phyloP scores from a whole-genome alignment of 2,797 vertebrate species.

The Percopsis omiscomaycus region DNA sequence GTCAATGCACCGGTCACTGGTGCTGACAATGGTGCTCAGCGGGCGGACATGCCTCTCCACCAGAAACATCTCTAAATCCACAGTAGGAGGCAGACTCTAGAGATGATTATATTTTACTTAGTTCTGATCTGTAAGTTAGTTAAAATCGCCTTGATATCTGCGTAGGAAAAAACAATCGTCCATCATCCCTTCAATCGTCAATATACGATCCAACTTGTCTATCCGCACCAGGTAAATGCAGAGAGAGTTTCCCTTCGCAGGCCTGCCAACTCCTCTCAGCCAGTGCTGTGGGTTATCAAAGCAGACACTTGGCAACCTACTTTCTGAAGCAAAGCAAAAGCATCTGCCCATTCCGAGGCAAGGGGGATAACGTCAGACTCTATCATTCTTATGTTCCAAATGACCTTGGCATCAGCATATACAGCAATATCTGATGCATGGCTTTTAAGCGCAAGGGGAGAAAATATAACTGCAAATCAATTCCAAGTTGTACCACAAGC shows the following conservation, averaged over 20 bases:
- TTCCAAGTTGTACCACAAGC: slow-evolving; percentile 68
- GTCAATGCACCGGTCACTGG: not conserved
- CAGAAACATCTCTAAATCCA: too few species aligned
- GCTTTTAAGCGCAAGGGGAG: slow-evolving; percentile 63
- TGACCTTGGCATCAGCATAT: slow-evolving; percentile 76
- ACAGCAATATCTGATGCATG: slow-evolving; percentile 67
- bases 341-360: slow-evolving; percentile 74
- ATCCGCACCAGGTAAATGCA: slow-evolving; percentile 52
- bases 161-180: too few species aligned
- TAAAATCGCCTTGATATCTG: too few species aligned
- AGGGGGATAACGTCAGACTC: slow-evolving; percentile 73
- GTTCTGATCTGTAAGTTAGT: too few species aligned
- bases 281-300: slow-evolving; percentile 70
- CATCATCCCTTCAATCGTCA: too few species aligned
- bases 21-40: not conserved
- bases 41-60: too few species aligned
- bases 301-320: slow-evolving; percentile 79
- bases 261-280: slow-evolving; percentile 74
- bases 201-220: slow-evolving; percentile 13
- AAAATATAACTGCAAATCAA: slow-evolving; percentile 78
- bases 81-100: too few species aligned
- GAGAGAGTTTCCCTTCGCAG: slow-evolving; percentile 58
- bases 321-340: slow-evolving; percentile 73
- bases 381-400: slow-evolving; percentile 75
- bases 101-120: too few species aligned